Percentiles rank a stretch among this genome's conserved stretches.
phyloP scores from a whole-genome alignment of 2,113 vertebrate genomes.

The Rhabdornis inornatus region DNA sequence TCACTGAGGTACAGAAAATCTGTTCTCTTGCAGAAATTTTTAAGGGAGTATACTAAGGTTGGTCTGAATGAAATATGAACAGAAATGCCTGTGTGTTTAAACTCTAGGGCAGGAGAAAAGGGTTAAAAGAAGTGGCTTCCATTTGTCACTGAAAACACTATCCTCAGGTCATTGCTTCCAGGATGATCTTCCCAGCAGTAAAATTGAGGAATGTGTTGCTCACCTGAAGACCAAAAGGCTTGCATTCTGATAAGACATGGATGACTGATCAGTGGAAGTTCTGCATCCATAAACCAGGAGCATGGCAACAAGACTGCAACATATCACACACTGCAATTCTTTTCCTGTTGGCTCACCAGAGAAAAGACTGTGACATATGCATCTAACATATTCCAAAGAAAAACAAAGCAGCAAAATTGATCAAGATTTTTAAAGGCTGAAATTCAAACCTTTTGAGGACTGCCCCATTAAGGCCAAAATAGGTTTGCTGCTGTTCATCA shows the following conservation, averaged over 20 bases:
- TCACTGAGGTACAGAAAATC: not conserved
- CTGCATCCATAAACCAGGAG: not conserved
- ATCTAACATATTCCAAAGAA: not conserved
- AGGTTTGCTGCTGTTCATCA: not conserved
- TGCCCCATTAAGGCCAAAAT: not conserved
- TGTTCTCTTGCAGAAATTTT: not conserved
- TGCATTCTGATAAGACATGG: not conserved
- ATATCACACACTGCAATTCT: not conserved
- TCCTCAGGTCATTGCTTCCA: not conserved
- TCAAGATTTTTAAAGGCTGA: not conserved
- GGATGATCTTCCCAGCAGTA: not conserved
- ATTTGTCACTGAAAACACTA: not conserved
- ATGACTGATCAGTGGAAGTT: not conserved
- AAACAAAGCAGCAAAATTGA: not conserved
- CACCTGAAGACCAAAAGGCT: not conserved
- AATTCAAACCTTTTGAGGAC: not conserved
- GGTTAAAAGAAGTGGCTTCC: not conserved
- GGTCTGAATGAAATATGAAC: not conserved
- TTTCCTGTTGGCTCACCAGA: not conserved
- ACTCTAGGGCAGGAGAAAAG: not conserved
- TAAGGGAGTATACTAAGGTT: not conserved
- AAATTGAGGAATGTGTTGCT: not conserved
- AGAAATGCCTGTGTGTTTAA: not conserved
- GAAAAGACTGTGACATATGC: not conserved
- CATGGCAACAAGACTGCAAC: not conserved